Conservation (phyloP, 2,888 invertebrate genomes). For the Palloptera scutellata region DNA sequence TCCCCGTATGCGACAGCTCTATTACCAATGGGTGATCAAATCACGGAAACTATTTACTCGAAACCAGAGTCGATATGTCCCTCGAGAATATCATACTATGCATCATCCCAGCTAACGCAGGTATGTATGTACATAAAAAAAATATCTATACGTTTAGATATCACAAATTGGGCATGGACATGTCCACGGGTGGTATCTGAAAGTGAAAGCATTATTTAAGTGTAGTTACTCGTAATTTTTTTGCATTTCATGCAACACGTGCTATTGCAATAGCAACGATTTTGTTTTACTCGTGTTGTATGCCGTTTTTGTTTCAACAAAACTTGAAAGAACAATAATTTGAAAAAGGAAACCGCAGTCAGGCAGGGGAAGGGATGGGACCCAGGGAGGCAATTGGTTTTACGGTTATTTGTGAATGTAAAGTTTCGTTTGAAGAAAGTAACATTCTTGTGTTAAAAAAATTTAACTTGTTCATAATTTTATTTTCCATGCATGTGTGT, state of each 20-base stretch:
- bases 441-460: too few relatives aligned
- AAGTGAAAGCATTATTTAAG: neutral
- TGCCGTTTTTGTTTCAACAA: too few relatives aligned
- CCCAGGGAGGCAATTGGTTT: neutral
- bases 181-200: neutral
- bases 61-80: constrained; percentile 70
- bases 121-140: constrained; percentile 62
- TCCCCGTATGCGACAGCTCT: constrained; percentile 78
- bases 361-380: too few relatives aligned
- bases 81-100: constrained; percentile 77
- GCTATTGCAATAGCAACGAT: too few relatives aligned
- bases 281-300: too few relatives aligned
- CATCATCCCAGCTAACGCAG: constrained; percentile 80
- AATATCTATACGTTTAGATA: constrained; percentile 11
- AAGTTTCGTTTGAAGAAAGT: too few relatives aligned
- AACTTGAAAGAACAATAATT: too few relatives aligned
- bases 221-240: neutral
- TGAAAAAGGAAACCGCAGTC: too few relatives aligned
- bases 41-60: constrained; percentile 67
- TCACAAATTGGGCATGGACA: neutral
- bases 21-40: constrained; percentile 65
- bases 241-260: neutral
- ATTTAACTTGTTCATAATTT: too few relatives aligned
- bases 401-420: neutral
- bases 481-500: too few relatives aligned